These are phyloP conservation scores for Cremastobaeus sp. DNA, from an alignment of 2,888 invertebrate genomes.

Conservation along the genomic window DNA sequence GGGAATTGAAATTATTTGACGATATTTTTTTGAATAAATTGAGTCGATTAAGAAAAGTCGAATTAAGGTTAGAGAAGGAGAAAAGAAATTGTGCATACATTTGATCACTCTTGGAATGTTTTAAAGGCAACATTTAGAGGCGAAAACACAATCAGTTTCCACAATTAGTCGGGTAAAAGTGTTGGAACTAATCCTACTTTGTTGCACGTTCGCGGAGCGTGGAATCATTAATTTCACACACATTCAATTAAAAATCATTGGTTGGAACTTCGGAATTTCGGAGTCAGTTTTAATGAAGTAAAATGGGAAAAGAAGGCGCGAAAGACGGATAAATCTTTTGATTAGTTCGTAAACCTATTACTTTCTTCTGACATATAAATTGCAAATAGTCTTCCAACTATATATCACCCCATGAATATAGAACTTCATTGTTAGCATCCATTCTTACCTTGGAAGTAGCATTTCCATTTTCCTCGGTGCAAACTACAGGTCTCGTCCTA, in stretches of 20 bases:
- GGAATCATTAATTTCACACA: constrained; percentile 37
- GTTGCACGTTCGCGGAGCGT: not conserved
- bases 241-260: constrained; percentile 51
- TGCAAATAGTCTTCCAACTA: constrained; percentile 52
- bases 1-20: too few relatives aligned
- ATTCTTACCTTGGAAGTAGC: constrained; percentile 85
- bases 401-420: constrained; percentile 52
- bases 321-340: constrained; percentile 52
- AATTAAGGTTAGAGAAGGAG: too few relatives aligned
- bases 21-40: too few relatives aligned
- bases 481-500: constrained; percentile 88
- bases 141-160: too few relatives aligned
- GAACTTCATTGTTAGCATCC: constrained; percentile 46
- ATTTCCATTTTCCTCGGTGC: constrained; percentile 89
- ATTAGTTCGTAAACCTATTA: constrained; percentile 59
- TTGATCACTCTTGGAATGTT: too few relatives aligned
- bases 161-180: too few relatives aligned
- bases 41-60: too few relatives aligned
- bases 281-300: constrained; percentile 49
- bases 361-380: constrained; percentile 52
- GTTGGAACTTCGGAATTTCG: constrained; percentile 20
- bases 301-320: constrained; percentile 45
- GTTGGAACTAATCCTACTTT: constrained; percentile 1
- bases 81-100: too few relatives aligned
- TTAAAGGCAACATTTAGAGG: too few relatives aligned